phyloP scores from a whole-genome alignment of 2,113 vertebrate species.

The Condylura cristata region DNA sequence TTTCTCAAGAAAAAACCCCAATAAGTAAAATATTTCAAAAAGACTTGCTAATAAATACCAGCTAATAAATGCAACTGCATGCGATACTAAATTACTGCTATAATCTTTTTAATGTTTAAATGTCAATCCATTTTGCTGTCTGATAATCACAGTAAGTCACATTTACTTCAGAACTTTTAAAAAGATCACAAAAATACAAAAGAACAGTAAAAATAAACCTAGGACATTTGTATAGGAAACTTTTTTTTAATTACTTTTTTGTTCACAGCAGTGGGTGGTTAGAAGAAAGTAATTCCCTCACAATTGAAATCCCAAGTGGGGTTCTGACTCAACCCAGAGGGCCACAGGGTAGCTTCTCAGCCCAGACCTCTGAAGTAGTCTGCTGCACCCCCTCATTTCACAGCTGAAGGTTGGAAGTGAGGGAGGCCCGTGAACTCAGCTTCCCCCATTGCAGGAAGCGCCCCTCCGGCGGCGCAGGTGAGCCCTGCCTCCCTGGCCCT shows the following conservation, averaged over 20 bases:
- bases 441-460: background rate
- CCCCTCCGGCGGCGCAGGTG: background rate
- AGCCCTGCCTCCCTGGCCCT: background rate
- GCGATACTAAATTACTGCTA: background rate
- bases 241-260: background rate
- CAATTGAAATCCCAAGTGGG: background rate
- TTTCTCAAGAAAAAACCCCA: background rate
- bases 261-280: background rate
- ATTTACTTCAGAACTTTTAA: background rate
- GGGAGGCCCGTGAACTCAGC: background rate
- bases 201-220: background rate
- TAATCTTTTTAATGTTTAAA: background rate
- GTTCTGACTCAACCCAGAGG: background rate
- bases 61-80: background rate
- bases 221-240: background rate
- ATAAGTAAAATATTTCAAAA: background rate
- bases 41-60: background rate
- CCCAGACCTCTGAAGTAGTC: background rate
- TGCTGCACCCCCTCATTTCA: background rate
- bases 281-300: background rate
- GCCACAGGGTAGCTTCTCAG: background rate
- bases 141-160: background rate
- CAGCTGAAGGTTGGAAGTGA: background rate
- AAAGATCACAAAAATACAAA: constrained; percentile 1
- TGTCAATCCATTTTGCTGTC: background rate